Evolutionary conservation across 2,113 vertebrate species (phyloP).

Genomic region (Elaphurus davidianus): DNA sequence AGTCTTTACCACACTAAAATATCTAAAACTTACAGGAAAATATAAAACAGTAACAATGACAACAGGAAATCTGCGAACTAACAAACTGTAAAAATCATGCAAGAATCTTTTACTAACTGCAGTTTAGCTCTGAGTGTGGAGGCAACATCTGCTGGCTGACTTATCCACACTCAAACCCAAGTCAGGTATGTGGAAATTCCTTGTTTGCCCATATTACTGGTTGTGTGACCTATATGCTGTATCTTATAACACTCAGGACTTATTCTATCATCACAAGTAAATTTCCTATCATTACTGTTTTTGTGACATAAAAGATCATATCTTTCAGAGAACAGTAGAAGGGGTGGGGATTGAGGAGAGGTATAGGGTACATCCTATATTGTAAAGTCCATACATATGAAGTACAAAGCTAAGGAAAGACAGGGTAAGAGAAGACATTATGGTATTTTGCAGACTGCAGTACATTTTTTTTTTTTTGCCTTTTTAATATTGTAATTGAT

Average conservation of each 20-base stretch:
- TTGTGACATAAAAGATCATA: not conserved
- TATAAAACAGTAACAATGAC: not conserved
- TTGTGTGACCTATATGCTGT: not conserved
- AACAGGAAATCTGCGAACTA: not conserved
- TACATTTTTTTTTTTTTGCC: not conserved
- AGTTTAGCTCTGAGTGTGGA: not conserved
- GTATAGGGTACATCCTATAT: accelerated
- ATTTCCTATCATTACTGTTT: not conserved
- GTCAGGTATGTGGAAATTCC: not conserved
- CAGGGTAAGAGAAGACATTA: not conserved
- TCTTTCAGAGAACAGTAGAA: not conserved
- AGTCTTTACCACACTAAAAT: not conserved
- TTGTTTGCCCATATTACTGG: not conserved
- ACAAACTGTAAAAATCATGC: not conserved
- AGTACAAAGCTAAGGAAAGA: not conserved
- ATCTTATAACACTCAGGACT: not conserved
- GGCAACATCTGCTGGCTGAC: not conserved
- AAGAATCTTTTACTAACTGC: not conserved
- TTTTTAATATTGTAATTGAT: not conserved
- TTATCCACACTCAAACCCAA: not conserved
- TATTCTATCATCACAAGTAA: not conserved
- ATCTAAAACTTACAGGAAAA: not conserved
- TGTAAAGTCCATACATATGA: not conserved
- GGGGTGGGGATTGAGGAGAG: not conserved
- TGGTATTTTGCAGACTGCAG: accelerated